phyloP scores from a whole-genome alignment of 2,797 vertebrate genomes.

The Halcyon badia region DNA sequence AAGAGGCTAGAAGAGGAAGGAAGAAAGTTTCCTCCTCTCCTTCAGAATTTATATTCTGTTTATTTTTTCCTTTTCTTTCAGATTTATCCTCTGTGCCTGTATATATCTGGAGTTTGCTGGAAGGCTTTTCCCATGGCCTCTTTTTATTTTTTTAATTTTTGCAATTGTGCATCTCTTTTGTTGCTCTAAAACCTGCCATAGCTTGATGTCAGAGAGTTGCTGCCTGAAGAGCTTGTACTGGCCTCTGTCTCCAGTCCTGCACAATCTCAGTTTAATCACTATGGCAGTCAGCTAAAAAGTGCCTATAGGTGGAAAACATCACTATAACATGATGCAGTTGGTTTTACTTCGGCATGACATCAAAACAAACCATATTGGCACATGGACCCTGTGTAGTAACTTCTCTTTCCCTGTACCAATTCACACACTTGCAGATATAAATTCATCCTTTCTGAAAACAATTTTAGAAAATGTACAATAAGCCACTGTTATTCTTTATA shows the following conservation, averaged over 20 bases:
- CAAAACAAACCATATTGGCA: neutral
- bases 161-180: neutral
- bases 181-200: constrained; percentile 5
- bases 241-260: neutral
- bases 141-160: neutral
- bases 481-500: neutral
- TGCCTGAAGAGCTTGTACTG: constrained; percentile 8
- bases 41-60: neutral
- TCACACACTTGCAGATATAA: neutral
- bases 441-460: neutral
- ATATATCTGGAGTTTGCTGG: neutral
- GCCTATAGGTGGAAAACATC: constrained; percentile 10
- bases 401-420: neutral
- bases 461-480: neutral
- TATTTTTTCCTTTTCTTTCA: neutral
- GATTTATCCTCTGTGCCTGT: neutral
- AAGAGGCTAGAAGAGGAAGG: neutral
- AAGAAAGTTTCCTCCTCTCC: neutral
- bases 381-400: neutral
- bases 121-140: neutral
- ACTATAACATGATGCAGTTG: neutral
- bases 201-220: neutral
- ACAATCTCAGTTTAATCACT: constrained; percentile 9
- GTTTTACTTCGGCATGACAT: neutral
- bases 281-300: neutral